A percentile compares a stretch with the other conserved stretches of the same genome.
phyloP scores from a whole-genome alignment of 2,797 vertebrate genomes.

The Geranospiza caerulescens region DNA sequence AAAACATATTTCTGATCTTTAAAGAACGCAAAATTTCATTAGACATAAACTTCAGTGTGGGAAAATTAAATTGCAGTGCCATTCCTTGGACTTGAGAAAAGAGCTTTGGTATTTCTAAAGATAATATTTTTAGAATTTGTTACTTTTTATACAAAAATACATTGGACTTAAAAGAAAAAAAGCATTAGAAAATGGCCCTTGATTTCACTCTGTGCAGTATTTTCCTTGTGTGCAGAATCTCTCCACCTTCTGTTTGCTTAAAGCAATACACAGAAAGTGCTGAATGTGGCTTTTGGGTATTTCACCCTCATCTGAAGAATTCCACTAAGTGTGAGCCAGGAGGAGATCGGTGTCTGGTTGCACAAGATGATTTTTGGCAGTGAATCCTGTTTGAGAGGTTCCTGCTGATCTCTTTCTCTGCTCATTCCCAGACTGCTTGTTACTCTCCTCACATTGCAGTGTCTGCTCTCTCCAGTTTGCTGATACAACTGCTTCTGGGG shows the following conservation, averaged over 20 bases:
- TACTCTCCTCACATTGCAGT: not conserved
- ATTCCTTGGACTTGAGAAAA: not conserved
- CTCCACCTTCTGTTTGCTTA: not conserved
- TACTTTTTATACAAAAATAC: not conserved
- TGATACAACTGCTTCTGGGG: not conserved
- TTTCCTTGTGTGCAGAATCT: not conserved
- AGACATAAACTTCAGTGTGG: not conserved
- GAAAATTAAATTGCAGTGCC: not conserved
- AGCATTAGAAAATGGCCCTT: not conserved
- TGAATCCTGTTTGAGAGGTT: not conserved
- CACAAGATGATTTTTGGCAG: not conserved
- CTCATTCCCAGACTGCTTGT: not conserved
- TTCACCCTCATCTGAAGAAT: not conserved
- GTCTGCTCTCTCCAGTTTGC: not conserved
- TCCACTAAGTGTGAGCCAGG: not conserved
- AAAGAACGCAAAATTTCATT: not conserved
- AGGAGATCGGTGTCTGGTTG: not conserved
- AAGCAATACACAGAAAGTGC: not conserved
- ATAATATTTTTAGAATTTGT: not conserved
- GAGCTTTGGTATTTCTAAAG: not conserved
- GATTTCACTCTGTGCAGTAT: not conserved
- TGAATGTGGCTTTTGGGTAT: not conserved
- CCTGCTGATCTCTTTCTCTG: not conserved
- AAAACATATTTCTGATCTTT: not conserved
- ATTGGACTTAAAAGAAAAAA: not conserved